Base-by-base conservation (phyloP, 2,888 invertebrate species). In the Helobdella robusta region DNA sequence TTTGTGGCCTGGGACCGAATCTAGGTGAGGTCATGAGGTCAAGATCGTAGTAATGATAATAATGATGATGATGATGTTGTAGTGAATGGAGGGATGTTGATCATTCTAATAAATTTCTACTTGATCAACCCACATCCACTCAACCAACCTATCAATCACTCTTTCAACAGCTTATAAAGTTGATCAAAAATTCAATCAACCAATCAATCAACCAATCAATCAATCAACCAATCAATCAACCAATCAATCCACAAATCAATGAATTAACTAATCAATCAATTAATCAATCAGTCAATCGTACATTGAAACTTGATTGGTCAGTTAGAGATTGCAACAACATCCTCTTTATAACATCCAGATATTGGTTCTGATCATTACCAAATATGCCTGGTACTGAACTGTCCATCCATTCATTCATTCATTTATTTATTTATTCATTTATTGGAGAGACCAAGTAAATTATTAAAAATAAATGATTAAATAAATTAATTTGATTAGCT, bases 361-460 rank as follows among this genome's bases (percentile, higher is more conserved):
- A 92, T 76, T 90, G 88, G 69, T 85, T 84, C 78, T 97, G 93
- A 76, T 91, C 89, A 78, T 91, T 91, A 46, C 97, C 98, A 83
- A 98, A 98, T 64, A 97, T 89, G 44, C 92, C 91, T 30, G 98
- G 97, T 40, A 95, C 92, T 73, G 90, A 86, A 71, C 89, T 89
- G 79, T 69, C n/a, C n/a, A n/a, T n/a, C n/a, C n/a, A n/a, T n/a
- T n/a, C n/a, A n/a, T n/a, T n/a, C n/a, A n/a, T n/a, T n/a, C n/a
- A n/a, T n/a, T n/a, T n/a, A n/a, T n/a, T n/a, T n/a, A n/a, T n/a
- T n/a, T n/a, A n/a, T n/a, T n/a, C n/a, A n/a, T n/a, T n/a, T n/a
- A n/a, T n/a, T n/a, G n/a, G n/a, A n/a, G n/a, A n/a, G n/a, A n/a
- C n/a, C n/a, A n/a, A n/a, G n/a, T n/a, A n/a, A n/a, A n/a, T n/a